Evolutionary conservation across 2,113 vertebrate genomes (phyloP).

Genomic region (Bambusicola thoracicus): DNA sequence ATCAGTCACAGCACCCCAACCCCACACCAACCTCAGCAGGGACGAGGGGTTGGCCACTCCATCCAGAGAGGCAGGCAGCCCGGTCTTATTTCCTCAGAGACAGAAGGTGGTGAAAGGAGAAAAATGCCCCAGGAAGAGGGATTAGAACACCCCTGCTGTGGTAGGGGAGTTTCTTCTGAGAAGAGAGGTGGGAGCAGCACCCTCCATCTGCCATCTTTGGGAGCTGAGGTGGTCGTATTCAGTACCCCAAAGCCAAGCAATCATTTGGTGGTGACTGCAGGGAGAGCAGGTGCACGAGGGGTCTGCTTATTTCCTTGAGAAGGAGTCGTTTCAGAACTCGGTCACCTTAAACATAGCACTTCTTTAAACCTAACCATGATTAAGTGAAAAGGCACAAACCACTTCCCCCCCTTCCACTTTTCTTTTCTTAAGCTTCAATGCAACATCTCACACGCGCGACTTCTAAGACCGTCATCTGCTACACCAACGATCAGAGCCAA

Average conservation of each 20-base stretch:
- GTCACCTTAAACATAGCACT: neutral
- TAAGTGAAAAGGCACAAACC: neutral
- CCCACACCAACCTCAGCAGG: neutral
- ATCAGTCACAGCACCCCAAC: neutral
- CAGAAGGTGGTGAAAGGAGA: neutral
- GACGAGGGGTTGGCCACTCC: neutral
- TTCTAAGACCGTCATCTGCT: neutral
- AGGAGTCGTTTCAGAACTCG: neutral
- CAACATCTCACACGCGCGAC: neutral
- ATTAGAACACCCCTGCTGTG: neutral
- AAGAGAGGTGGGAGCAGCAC: neutral
- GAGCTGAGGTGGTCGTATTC: neutral
- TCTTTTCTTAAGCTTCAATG: neutral
- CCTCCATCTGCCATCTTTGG: neutral
- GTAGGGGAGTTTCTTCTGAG: neutral
- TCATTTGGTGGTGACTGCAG: neutral
- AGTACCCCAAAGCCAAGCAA: neutral
- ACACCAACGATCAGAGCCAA: fast-evolving
- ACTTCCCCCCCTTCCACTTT: neutral
- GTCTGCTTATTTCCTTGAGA: neutral
- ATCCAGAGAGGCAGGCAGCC: neutral
- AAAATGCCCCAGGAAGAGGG: neutral
- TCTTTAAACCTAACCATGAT: neutral
- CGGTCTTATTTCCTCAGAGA: neutral
- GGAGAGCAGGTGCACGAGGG: fast-evolving